These are phyloP conservation scores for Pipistrellus pipistrellus DNA, from an alignment of 2,797 vertebrate species.

Conservation along the genomic window DNA sequence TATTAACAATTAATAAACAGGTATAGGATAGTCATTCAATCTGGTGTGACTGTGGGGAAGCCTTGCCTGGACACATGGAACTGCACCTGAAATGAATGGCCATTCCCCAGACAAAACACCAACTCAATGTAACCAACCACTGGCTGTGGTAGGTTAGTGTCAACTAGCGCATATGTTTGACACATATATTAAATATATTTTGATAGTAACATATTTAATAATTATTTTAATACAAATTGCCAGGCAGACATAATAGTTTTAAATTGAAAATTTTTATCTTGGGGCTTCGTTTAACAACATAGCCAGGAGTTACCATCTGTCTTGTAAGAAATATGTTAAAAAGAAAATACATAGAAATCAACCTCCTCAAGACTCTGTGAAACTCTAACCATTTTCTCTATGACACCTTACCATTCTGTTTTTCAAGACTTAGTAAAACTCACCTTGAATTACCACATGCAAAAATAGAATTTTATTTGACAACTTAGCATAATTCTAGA, in stretches of 20 bases:
- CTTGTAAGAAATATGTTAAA: not conserved
- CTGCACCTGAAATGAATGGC: not conserved
- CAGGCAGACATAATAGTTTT: not conserved
- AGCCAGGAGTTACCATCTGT: not conserved
- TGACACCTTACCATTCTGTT: not conserved
- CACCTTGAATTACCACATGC: not conserved
- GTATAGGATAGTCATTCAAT: not conserved
- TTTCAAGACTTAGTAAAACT: not conserved
- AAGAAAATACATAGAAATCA: not conserved
- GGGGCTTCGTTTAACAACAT: not conserved
- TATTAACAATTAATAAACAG: not conserved
- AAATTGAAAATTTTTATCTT: not conserved
- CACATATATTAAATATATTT: not conserved
- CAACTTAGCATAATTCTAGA: too few species aligned
- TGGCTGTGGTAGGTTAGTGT: not conserved
- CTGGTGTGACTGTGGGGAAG: not conserved
- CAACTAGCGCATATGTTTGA: not conserved
- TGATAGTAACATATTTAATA: not conserved
- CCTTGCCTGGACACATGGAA: not conserved
- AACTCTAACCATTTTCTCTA: not conserved
- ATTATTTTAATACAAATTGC: conserved; percentile 11
- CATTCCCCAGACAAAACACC: not conserved
- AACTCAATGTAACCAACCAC: not conserved
- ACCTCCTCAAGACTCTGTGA: not conserved
- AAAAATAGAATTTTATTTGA: not conserved